Percentiles rank a stretch among this genome's conserved stretches.
These are phyloP conservation scores for Myrmecobius fasciatus DNA, from an alignment of 2,113 vertebrate species.

Conservation along the genomic window DNA sequence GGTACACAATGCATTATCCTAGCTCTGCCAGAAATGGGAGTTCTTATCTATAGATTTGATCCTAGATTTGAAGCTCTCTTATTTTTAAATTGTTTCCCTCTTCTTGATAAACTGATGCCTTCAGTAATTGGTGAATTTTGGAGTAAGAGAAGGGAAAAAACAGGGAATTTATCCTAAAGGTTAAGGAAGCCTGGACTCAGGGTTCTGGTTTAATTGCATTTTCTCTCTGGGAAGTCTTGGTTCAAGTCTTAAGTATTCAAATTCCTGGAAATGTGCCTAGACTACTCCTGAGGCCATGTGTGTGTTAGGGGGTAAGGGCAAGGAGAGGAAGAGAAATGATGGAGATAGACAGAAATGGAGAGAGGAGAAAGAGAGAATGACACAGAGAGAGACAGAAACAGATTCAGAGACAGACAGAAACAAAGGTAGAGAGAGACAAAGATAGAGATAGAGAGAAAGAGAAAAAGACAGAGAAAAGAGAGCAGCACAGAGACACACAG, in stretches of 20 bases:
- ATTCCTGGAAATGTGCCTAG: neutral
- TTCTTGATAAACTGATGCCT: neutral
- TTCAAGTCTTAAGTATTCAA: neutral
- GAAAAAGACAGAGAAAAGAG: too few species aligned
- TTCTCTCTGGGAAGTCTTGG: neutral
- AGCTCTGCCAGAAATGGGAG: neutral
- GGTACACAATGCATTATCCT: neutral
- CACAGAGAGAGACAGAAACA: too few species aligned
- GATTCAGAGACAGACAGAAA: neutral
- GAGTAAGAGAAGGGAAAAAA: neutral
- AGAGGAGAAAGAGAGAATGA: too few species aligned
- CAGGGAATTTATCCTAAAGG: neutral
- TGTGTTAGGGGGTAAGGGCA: neutral
- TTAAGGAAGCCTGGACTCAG: neutral
- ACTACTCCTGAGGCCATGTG: neutral
- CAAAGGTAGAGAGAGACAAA: too few species aligned
- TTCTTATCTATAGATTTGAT: neutral
- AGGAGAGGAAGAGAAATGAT: neutral
- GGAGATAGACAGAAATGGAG: neutral
- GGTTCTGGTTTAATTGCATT: neutral
- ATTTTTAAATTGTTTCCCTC: neutral
- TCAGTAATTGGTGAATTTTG: neutral
- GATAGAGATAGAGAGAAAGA: too few species aligned
- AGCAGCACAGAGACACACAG: too few species aligned
- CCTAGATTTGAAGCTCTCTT: neutral